phyloP scores from a whole-genome alignment of 92 coral and sea anemone genomes.

The Umimayanthus kanabou region DNA sequence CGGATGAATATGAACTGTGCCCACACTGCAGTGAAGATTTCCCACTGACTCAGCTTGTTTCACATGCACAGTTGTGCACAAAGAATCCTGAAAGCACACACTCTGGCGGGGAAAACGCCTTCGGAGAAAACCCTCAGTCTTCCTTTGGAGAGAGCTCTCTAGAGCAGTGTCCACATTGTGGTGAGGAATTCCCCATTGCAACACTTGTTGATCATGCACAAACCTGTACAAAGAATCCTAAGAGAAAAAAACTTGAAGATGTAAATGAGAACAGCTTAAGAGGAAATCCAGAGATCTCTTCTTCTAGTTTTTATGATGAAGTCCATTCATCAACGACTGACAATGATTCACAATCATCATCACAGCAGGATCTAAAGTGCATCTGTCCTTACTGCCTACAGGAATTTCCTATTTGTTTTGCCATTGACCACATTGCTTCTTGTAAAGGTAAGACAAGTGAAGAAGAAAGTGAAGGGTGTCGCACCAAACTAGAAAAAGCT shows the following conservation, averaged over 20 bases:
- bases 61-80: conserved; percentile 46
- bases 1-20: conserved; percentile 37
- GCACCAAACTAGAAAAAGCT: background rate
- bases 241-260: background rate
- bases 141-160: background rate
- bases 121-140: too few relatives aligned
- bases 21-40: conserved; percentile 47
- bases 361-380: background rate
- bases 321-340: background rate
- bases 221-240: background rate
- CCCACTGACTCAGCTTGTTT: conserved; percentile 39
- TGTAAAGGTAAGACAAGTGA: background rate
- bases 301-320: background rate
- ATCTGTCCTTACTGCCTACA: background rate
- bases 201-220: conserved; percentile 35
- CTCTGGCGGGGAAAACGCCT: background rate
- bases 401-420: background rate
- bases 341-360: background rate
- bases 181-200: conserved; percentile 37
- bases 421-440: background rate
- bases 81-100: background rate
- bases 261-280: background rate
- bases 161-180: conserved; percentile 48
- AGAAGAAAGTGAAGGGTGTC: background rate
- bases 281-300: background rate